phyloP scores from a whole-genome alignment of 2,113 vertebrate species.

The Myrmophylax atrothorax region DNA sequence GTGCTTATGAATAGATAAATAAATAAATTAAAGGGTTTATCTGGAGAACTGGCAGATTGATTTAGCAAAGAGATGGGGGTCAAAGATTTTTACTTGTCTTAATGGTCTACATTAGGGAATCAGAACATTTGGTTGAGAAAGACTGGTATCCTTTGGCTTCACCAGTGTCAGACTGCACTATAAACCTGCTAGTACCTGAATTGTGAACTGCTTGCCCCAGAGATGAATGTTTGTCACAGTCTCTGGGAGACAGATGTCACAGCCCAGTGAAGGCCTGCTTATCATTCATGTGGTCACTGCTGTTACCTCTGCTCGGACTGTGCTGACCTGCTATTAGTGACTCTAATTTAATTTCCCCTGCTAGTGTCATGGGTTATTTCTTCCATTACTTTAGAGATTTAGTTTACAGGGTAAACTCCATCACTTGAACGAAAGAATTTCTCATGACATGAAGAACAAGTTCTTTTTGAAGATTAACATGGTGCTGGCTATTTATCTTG shows the following conservation, averaged over 20 bases:
- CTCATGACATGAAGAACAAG: constrained; percentile 69
- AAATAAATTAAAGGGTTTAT: not conserved
- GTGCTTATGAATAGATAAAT: not conserved
- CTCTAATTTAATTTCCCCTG: constrained; percentile 84
- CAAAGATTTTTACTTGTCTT: constrained; percentile 64
- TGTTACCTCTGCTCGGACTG: constrained; percentile 72
- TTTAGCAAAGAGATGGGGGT: constrained; percentile 19
- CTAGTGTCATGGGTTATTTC: constrained; percentile 78
- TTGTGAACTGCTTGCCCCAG: constrained; percentile 66
- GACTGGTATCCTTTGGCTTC: constrained; percentile 28
- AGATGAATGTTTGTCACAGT: constrained; percentile 71
- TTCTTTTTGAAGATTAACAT: constrained; percentile 74
- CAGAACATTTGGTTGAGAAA: constrained; percentile 61
- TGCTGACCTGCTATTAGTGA: constrained; percentile 80
- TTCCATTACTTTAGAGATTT: constrained; percentile 80
- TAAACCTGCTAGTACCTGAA: constrained; percentile 68
- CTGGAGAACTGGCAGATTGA: constrained; percentile 40
- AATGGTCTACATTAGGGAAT: constrained; percentile 63
- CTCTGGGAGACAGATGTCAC: constrained; percentile 66
- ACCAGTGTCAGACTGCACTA: not conserved
- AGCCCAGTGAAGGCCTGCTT: constrained; percentile 69
- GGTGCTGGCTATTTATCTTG: constrained; percentile 70
- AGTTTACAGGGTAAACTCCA: constrained; percentile 79
- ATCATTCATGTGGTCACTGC: constrained; percentile 81
- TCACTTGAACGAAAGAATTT: constrained; percentile 71